Evolutionary conservation across 2,113 vertebrate species (phyloP), one percentile per base, ranked within the genome.

Genomic region (Sarotherodon lohbergeri): DNA sequence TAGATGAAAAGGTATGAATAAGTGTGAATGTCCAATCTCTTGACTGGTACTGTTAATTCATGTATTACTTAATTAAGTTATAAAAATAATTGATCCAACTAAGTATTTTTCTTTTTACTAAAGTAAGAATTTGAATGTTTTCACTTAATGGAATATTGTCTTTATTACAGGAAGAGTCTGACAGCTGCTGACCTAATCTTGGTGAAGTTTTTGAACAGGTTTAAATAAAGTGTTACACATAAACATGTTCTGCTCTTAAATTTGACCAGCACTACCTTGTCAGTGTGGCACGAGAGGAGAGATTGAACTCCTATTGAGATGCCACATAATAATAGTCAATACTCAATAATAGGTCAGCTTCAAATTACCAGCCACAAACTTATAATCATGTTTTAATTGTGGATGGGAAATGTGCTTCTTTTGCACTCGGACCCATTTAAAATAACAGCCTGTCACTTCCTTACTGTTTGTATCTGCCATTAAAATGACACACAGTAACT

Each of bases 391-490:
- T 34, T 39, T 46, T 29, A 48, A 55, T 22, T 59, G 43, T 84
- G 6, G 9, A 39, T 57, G 9, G 4, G 7, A 12, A 56, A 82
- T 4, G 17, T 13, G 24, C 2, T 16, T n/a, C 54, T 27, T 48
- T 12, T 61, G 4, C 55, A 43, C 66, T 7, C 11, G 2, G 24
- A 66, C 6, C 3, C 46, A n/a, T 78, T 50, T 84, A 9, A 71
- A 89, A 66, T 56, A 80, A 78, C 14, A 76, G 16, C 13, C 54
- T 36, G 41, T 83, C 54, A 68, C 83, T 81, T 83, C 19, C 76
- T 83, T 55, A 39, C 16, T 68, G 13, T 3, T 27, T 66, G 71
- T 9, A 11, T 34, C 10, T 86, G 52, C 22, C 66, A 9, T 59
- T 66, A 50, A 87, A 87, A 71, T 43, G 43, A 39, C 61, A 59